Conservation (phyloP, 2,113 vertebrate genomes). For the Carlito syrichta region DNA sequence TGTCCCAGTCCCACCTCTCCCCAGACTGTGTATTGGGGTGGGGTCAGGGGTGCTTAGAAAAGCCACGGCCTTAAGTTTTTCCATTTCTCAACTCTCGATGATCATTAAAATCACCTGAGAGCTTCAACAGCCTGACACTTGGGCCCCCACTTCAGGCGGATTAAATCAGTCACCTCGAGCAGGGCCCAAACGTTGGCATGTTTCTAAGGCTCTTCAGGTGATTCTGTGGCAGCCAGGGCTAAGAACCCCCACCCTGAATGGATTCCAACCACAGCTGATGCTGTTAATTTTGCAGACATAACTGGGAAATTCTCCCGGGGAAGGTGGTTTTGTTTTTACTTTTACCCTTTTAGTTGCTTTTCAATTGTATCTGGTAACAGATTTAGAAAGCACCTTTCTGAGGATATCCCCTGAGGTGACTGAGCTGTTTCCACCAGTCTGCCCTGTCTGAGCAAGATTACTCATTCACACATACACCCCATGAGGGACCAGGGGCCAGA, state of each 20-base stretch:
- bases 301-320: neutral
- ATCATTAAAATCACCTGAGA: no score
- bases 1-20: neutral
- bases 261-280: neutral
- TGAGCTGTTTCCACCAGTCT: neutral
- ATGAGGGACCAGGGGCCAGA: neutral
- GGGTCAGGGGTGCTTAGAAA: neutral
- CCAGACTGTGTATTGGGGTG: neutral
- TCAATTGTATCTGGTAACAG: neutral
- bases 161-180: neutral
- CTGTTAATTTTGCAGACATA: neutral
- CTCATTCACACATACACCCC: neutral
- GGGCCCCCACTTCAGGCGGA: neutral
- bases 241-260: neutral
- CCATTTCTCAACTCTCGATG: neutral
- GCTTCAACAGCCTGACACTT: neutral
- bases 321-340: neutral
- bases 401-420: neutral
- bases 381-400: neutral
- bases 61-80: neutral
- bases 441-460: neutral
- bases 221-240: neutral
- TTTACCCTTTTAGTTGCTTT: neutral
- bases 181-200: fast-evolving
- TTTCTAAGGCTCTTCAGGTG: neutral